Evolutionary conservation across 2,113 vertebrate genomes (phyloP).

Genomic region (Mohoua ochrocephala): DNA sequence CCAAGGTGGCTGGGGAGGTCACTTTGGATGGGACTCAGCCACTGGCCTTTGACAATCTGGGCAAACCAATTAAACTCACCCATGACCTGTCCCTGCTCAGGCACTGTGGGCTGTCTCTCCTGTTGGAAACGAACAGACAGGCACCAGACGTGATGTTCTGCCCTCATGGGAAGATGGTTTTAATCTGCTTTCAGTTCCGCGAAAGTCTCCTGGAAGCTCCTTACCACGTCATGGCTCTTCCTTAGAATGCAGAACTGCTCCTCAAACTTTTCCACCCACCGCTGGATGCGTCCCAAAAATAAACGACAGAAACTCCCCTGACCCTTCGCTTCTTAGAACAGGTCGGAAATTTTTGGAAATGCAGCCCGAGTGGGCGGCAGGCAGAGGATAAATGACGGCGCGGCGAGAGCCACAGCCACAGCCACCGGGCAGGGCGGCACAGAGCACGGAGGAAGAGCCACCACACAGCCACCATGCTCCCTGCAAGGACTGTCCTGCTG

Average conservation of each 20-base stretch:
- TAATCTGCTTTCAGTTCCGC: not conserved
- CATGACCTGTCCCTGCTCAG: not conserved
- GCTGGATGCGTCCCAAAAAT: accelerated
- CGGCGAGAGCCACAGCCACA: accelerated
- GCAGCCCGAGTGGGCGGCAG: not conserved
- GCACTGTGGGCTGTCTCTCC: not conserved
- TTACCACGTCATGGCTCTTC: not conserved
- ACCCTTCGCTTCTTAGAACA: not conserved
- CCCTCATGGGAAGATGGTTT: not conserved
- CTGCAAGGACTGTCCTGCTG: not conserved
- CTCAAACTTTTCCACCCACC: accelerated
- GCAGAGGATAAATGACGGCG: not conserved
- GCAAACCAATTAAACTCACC: not conserved
- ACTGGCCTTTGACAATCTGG: not conserved
- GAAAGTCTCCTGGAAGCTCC: not conserved
- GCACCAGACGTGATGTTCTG: too few relatives aligned
- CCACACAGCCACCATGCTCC: not conserved
- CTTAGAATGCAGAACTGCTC: not conserved
- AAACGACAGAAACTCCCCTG: not conserved
- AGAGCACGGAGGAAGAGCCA: not conserved
- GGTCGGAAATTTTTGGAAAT: accelerated
- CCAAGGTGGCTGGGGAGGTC: not conserved
- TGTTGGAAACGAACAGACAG: not conserved
- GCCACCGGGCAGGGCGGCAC: accelerated
- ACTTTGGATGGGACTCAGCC: not conserved